A percentile compares a stretch with the other conserved stretches of the same genome.
Evolutionary conservation across 2,888 invertebrate genomes (phyloP).

Genomic region (Hybos culiciformis): DNA sequence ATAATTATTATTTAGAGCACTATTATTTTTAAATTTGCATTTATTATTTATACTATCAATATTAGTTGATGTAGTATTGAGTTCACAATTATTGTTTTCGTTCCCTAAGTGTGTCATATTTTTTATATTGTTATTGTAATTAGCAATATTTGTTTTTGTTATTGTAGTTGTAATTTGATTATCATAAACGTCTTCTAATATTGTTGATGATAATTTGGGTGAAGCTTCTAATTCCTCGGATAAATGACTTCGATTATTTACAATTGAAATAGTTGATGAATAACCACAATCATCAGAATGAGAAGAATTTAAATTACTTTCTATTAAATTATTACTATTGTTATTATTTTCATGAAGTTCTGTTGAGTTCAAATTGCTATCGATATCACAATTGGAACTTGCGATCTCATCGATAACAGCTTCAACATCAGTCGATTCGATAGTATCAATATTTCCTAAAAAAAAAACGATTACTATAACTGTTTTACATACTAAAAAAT

Average conservation of each 20-base stretch:
- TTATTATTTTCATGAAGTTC: conserved; percentile 19
- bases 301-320: conserved; percentile 13
- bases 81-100: conserved; percentile 1
- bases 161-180: background rate
- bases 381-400: conserved; percentile 19
- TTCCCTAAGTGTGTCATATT: background rate
- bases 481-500: too few species aligned
- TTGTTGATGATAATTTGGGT: conserved; percentile 12
- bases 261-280: conserved; percentile 12
- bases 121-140: conserved; percentile 1
- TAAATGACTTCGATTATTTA: conserved; percentile 11
- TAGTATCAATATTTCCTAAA: too few species aligned
- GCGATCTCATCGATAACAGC: too few species aligned
- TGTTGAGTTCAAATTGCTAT: conserved; percentile 16
- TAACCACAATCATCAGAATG: conserved; percentile 13
- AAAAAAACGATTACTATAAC: too few species aligned
- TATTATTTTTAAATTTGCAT: too few species aligned
- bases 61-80: conserved; percentile 1
- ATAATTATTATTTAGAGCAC: too few species aligned
- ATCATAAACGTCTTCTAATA: conserved; percentile 1
- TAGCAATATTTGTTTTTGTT: conserved; percentile 7
- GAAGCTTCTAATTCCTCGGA: conserved; percentile 21
- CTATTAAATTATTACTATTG: conserved; percentile 10
- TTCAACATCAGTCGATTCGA: too few species aligned
- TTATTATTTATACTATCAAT: too few species aligned